Base-by-base conservation (phyloP, 2,113 vertebrate species). In the Calypte anna region DNA sequence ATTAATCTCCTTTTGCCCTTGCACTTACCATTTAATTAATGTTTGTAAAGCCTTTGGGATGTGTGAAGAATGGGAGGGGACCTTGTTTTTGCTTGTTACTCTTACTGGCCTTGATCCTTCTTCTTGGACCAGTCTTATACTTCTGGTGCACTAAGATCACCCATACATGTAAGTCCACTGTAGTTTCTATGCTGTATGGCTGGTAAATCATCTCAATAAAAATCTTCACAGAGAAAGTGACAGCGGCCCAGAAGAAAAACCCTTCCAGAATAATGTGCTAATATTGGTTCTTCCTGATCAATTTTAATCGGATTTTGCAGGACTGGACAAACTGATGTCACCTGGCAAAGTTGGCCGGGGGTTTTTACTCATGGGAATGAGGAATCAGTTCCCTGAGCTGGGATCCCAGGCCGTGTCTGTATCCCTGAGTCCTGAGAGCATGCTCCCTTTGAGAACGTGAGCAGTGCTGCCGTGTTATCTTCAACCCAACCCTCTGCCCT, bases 21-120 rank as follows among this genome's bases (percentile, higher is more conserved):
- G 69, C 58, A n/a, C 40, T 88, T 88, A 31, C 36, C 2, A 0
- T 75, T 91, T 81, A 91, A 83, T 94, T 91, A 19, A 5, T 90
- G 57, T 96, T 96, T 96, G 66, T 88, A 79, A 91, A 93, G 80
- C 69, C 38, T 84, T 96, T 95, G 75, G 85, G n/a, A 77, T 85
- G 31, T 81, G 30, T 93, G 74, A 88, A 91, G 90, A 88, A 74
- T 3, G 30, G 38, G 72, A 86, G 61, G 28, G 0, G 0, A 94
- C 90, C 53, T 81, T 88, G 50, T 66, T 90, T 91, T 70, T 88
- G 75, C 92, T 96, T 90, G 59, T 75, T 92, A 58, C 90, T 91
- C 69, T 86, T 90, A 23, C 9, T 80, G 75, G 79, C 36, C 55
- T 90, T 61, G 48, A 81, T 93, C 48, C 59, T 86, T 23, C 80